phyloP scores from a whole-genome alignment of 2,797 vertebrate species.

The Lacerta viridis region DNA sequence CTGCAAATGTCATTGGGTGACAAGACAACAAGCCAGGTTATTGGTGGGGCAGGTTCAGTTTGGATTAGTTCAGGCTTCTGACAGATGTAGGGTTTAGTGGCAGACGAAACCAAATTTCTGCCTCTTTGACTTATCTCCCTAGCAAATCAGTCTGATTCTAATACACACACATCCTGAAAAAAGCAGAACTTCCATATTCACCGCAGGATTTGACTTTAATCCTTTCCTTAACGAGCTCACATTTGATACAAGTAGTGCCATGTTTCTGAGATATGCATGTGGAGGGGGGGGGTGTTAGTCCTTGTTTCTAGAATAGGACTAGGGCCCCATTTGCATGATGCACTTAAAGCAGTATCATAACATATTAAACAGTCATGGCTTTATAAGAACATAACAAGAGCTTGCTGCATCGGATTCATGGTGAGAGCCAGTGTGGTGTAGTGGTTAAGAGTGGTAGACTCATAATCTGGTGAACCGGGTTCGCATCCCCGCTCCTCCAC shows the following conservation, averaged over 20 bases:
- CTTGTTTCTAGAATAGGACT: no score
- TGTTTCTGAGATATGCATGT: not conserved
- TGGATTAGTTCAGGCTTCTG: slow-evolving; percentile 65
- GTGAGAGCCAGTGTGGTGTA: no score
- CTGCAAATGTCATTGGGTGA: slow-evolving; percentile 73
- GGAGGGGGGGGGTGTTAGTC: no score
- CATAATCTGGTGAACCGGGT: no score
- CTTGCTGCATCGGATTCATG: no score
- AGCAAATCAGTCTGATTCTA: slow-evolving; percentile 55
- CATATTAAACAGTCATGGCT: no score
- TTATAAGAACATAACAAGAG: no score
- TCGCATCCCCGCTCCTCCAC: no score
- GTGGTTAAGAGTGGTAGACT: no score
- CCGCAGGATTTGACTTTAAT: not conserved
- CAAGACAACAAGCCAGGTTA: slow-evolving; percentile 68
- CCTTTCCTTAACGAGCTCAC: slow-evolving; percentile 1
- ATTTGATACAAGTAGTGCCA: not conserved
- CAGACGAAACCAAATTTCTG: slow-evolving; percentile 56
- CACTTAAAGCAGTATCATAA: no score
- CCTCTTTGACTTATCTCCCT: slow-evolving; percentile 63
- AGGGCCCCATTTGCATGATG: no score
- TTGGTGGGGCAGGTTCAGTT: slow-evolving; percentile 66
- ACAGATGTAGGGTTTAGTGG: slow-evolving; percentile 49
- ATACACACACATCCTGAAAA: not conserved
- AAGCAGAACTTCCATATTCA: not conserved